Percentiles rank a stretch among this genome's conserved stretches.
phyloP scores from a whole-genome alignment of 2,113 vertebrate genomes.

The Trinectes maculatus region DNA sequence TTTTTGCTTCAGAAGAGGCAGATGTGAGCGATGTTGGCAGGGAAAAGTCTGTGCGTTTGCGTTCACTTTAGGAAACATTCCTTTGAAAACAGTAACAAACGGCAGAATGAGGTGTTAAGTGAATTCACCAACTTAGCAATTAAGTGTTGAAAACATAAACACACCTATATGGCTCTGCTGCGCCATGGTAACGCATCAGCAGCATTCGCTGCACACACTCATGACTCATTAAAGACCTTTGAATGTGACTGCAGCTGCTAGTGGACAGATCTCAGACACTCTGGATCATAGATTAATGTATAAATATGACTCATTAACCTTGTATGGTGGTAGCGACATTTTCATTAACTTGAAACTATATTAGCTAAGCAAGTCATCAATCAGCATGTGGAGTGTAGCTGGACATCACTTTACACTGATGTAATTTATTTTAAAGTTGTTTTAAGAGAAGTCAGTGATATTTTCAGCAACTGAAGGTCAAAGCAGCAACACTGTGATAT shows the following conservation, averaged over 20 bases:
- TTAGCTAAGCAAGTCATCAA: no score
- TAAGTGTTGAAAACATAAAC: constrained; percentile 15
- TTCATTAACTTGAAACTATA: no score
- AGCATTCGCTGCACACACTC: background rate
- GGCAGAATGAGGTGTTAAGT: constrained; percentile 7
- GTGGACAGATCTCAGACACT: background rate
- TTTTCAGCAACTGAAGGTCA: no score
- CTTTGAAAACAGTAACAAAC: no score
- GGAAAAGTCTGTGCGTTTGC: background rate
- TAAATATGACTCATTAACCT: no score
- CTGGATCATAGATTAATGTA: no score
- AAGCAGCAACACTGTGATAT: no score
- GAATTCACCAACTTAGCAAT: constrained; percentile 14
- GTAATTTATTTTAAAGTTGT: background rate
- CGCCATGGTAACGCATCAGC: constrained; percentile 1
- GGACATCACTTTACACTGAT: no score
- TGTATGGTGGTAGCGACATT: no score
- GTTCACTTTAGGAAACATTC: constrained; percentile 2
- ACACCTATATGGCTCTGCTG: constrained; percentile 1
- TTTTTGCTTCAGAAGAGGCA: constrained; percentile 46
- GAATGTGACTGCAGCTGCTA: background rate
- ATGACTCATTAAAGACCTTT: background rate
- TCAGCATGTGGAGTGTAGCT: no score
- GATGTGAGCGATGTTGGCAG: constrained; percentile 28
- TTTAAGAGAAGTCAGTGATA: background rate